Evolutionary conservation across 2,888 invertebrate genomes (phyloP).

Genomic region (Calephelis perditalis): DNA sequence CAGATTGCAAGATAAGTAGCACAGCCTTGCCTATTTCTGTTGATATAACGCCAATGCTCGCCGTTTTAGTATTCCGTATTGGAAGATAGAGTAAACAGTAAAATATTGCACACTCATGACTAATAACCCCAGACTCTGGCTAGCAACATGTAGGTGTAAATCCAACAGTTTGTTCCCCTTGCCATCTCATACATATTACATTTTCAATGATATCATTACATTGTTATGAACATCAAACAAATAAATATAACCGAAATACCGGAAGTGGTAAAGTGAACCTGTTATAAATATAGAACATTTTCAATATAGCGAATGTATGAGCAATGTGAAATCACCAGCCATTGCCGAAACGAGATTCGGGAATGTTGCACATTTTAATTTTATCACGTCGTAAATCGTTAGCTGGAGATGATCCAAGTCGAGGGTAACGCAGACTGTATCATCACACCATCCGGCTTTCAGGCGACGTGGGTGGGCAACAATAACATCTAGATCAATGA

Average conservation of each 20-base stretch:
- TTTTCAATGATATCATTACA: too few relatives aligned
- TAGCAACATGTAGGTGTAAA: too few relatives aligned
- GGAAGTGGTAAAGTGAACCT: conserved; percentile 5
- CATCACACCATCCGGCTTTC: conserved; percentile 30
- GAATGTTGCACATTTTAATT: conserved; percentile 59
- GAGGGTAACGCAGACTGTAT: conserved; percentile 34
- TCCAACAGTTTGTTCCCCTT: too few relatives aligned
- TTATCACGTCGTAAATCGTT: conserved; percentile 57
- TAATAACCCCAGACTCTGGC: too few relatives aligned
- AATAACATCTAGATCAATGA: conserved; percentile 2
- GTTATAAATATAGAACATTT: conserved; percentile 2
- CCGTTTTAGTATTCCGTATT: too few relatives aligned
- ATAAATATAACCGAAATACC: background rate
- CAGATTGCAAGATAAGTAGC: too few relatives aligned
- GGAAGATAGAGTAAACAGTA: too few relatives aligned
- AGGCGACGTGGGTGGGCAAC: conserved; percentile 34
- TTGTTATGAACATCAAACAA: background rate
- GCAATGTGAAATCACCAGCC: conserved; percentile 31
- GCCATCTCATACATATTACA: too few relatives aligned
- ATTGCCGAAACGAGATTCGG: conserved; percentile 47
- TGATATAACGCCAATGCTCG: too few relatives aligned
- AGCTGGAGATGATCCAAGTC: conserved; percentile 58
- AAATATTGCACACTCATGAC: too few relatives aligned
- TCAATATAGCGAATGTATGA: conserved; percentile 26
- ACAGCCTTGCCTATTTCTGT: too few relatives aligned